Percentiles rank a stretch among this genome's conserved stretches.
These are phyloP conservation scores for Gobio gobio DNA, from an alignment of 2,113 vertebrate species.

Conservation along the genomic window DNA sequence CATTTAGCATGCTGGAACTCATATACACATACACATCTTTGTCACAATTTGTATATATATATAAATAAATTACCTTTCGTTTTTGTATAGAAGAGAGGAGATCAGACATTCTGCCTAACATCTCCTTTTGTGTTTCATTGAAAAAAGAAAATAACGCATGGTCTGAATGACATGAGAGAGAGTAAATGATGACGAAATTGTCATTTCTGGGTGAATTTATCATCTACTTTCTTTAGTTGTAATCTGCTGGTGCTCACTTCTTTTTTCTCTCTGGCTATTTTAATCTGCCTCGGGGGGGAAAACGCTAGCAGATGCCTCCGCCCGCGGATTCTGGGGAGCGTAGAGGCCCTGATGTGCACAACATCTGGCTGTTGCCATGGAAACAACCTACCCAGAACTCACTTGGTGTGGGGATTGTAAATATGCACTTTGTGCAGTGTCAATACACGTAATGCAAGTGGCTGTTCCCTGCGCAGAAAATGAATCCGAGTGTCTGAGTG, in stretches of 20 bases:
- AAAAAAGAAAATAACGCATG: not conserved
- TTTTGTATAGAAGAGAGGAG: not conserved
- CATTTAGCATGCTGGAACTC: not conserved
- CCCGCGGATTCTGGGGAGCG: constrained; percentile 48
- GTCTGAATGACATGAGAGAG: not conserved
- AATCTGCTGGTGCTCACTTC: constrained; percentile 47
- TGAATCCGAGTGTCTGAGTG: not conserved
- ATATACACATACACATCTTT: not conserved
- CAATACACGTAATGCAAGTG: not conserved
- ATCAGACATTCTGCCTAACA: not conserved
- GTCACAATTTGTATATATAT: too few species aligned
- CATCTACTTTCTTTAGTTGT: not conserved
- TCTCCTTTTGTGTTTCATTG: not conserved
- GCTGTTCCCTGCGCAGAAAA: constrained; percentile 12
- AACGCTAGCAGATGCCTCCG: constrained; percentile 68
- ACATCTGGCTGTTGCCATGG: constrained; percentile 76
- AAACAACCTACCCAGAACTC: constrained; percentile 56
- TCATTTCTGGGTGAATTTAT: too few species aligned
- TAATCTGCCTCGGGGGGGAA: constrained; percentile 64
- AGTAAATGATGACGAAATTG: not conserved
- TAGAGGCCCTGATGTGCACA: constrained; percentile 58
- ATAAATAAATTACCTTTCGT: not conserved
- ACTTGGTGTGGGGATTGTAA: constrained; percentile 28
- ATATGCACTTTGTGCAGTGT: not conserved
- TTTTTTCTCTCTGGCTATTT: constrained; percentile 69